Percentiles rank a stretch among this genome's conserved stretches.
These are phyloP conservation scores for Micrastur ruficollis DNA, from an alignment of 2,797 vertebrate species.

Conservation along the genomic window DNA sequence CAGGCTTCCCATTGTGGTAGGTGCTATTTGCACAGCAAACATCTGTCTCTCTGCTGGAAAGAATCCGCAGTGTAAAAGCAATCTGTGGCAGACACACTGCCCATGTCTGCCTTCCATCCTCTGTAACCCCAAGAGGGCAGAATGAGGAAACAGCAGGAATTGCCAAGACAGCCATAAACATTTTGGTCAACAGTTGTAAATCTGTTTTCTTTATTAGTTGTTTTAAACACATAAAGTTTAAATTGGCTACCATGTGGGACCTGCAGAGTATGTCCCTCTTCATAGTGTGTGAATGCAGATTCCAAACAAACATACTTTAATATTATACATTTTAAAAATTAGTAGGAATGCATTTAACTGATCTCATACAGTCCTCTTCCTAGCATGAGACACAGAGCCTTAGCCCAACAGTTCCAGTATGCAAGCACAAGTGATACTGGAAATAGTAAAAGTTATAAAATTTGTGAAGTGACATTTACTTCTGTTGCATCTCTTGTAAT, in stretches of 20 bases:
- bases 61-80: not conserved
- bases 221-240: not conserved
- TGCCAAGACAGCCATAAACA: not conserved
- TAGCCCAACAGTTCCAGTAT: not conserved
- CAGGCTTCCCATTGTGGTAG: not conserved
- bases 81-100: not conserved
- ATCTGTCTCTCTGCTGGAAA: not conserved
- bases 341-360: not conserved
- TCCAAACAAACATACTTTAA: not conserved
- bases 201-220: not conserved
- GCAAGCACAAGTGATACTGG: not conserved
- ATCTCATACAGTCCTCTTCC: not conserved
- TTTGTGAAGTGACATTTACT: not conserved
- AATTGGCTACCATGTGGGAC: not conserved
- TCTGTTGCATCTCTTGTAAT: not conserved
- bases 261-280: not conserved
- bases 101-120: not conserved
- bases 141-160: not conserved
- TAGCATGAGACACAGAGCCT: not conserved
- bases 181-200: not conserved
- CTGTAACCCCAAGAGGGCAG: not conserved
- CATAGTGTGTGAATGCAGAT: not conserved
- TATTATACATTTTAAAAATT: not conserved
- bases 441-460: not conserved
- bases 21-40: not conserved